A percentile compares a stretch with the other conserved stretches of the same genome.
These are phyloP conservation scores for Wasmannia auropunctata DNA, from an alignment of 1,140 invertebrate genomes.

Conservation along the genomic window DNA sequence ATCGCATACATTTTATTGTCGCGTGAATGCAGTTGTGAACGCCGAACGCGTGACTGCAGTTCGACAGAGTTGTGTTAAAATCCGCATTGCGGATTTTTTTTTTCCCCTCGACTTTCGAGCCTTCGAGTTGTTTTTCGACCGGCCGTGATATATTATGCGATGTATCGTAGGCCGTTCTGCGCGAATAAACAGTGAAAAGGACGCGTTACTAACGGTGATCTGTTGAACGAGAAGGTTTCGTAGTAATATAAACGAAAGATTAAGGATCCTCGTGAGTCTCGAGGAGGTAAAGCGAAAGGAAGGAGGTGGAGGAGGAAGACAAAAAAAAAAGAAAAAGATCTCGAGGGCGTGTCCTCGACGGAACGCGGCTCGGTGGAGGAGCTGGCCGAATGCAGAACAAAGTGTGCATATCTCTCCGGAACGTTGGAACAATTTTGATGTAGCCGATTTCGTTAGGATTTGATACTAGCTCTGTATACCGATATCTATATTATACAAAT, in stretches of 20 bases:
- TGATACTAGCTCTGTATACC: conserved; percentile 75
- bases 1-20: not conserved
- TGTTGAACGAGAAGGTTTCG: conserved; percentile 42
- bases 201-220: conserved; percentile 29
- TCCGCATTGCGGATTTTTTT: conserved; percentile 13
- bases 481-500: conserved; percentile 71
- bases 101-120: conserved; percentile 6
- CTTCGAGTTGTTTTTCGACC: conserved; percentile 8
- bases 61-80: not conserved
- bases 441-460: conserved; percentile 72
- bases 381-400: conserved; percentile 59
- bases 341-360: conserved; percentile 35
- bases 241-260: conserved; percentile 22
- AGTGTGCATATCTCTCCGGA: conserved; percentile 76
- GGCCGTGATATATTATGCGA: not conserved
- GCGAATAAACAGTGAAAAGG: not conserved
- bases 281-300: not conserved
- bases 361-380: conserved; percentile 40
- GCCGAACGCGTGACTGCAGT: conserved; percentile 26
- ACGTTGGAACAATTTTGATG: conserved; percentile 75
- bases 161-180: not conserved
- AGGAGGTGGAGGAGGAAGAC: not conserved
- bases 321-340: not conserved
- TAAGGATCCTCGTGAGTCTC: not conserved
- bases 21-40: conserved; percentile 35